These are phyloP conservation scores for Aplodontia rufa DNA, from an alignment of 2,113 vertebrate species.

Conservation along the genomic window DNA sequence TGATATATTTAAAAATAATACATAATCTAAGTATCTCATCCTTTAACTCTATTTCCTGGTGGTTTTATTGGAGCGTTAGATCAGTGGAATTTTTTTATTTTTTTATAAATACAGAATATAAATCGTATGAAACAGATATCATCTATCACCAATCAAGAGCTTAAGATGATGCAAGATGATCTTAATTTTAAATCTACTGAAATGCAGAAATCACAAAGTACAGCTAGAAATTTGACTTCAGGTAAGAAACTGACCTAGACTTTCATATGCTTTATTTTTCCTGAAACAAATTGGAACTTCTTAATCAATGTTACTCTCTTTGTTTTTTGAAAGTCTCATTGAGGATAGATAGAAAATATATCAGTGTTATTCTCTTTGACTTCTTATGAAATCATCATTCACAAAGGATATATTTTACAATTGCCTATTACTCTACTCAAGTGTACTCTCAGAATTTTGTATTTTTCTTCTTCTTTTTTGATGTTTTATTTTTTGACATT, in stretches of 20 bases:
- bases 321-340: conserved; percentile 17
- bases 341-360: neutral
- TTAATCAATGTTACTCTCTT: neutral
- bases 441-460: conserved; percentile 28
- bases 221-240: conserved; percentile 91
- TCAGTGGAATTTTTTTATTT: conserved; percentile 22
- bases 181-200: conserved; percentile 96
- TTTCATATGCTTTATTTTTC: neutral
- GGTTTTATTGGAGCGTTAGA: conserved; percentile 22
- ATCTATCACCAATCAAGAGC: conserved; percentile 92
- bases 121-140: conserved; percentile 92
- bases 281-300: neutral
- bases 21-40: neutral
- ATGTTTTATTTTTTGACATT: no score
- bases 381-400: conserved; percentile 8
- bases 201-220: conserved; percentile 96
- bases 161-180: conserved; percentile 96
- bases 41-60: conserved; percentile 2
- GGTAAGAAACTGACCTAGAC: conserved; percentile 83
- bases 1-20: conserved; percentile 7
- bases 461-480: no score
- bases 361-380: neutral
- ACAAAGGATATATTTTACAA: conserved; percentile 1
- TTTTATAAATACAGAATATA: conserved; percentile 89
- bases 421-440: neutral